Evolutionary conservation across 92 coral and sea anemone species (phyloP).

Genomic region (Umimayanthus chanpuru): DNA sequence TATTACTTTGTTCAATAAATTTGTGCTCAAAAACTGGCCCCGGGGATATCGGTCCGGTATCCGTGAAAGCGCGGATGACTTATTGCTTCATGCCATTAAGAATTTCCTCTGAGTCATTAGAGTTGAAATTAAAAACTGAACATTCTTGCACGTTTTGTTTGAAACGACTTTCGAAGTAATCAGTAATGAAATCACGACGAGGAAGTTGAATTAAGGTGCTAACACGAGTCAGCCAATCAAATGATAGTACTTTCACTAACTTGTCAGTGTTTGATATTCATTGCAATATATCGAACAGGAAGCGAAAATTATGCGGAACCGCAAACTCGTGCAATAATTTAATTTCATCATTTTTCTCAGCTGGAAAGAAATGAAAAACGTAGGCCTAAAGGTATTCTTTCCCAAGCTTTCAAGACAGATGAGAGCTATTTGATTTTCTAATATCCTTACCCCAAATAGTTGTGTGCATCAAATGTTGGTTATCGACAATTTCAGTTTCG

Average conservation of each 20-base stretch:
- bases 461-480: not conserved
- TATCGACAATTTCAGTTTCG: not conserved
- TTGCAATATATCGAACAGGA: constrained; percentile 42
- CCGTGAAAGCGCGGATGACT: constrained; percentile 8
- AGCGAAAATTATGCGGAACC: constrained; percentile 25
- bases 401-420: not conserved
- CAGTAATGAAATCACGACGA: constrained; percentile 15
- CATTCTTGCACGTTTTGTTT: constrained; percentile 42
- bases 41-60: not conserved
- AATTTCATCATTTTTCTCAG: constrained; percentile 2
- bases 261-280: constrained; percentile 39
- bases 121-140: constrained; percentile 18
- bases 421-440: not conserved
- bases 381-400: constrained; percentile 19
- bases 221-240: constrained; percentile 14
- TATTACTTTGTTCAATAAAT: not conserved
- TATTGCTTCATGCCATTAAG: constrained; percentile 17
- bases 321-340: constrained; percentile 3
- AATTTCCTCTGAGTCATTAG: constrained; percentile 23
- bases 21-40: not conserved
- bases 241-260: not conserved
- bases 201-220: constrained; percentile 5
- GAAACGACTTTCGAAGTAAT: constrained; percentile 15
- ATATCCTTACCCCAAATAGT: not conserved
- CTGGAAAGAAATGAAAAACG: constrained; percentile 35